Evolutionary conservation across 2,888 invertebrate species (phyloP).

Genomic region (Petrolisthes cinctipes): DNA sequence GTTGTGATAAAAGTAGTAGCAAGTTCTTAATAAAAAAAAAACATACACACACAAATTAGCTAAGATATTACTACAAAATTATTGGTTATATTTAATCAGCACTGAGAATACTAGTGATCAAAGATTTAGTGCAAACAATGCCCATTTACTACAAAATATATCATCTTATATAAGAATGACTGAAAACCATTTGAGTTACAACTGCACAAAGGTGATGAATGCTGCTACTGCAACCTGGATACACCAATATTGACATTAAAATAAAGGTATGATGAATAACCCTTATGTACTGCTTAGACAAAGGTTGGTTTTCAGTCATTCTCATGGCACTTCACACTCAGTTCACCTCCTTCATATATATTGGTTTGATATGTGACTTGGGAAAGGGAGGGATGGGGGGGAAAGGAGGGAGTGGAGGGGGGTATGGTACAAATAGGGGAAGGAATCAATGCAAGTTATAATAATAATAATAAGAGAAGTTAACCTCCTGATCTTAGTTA

Average conservation of each 20-base stretch:
- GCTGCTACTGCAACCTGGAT: not conserved
- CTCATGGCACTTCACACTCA: slow-evolving; percentile 35
- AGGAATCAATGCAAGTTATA: too few species aligned
- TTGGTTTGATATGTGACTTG: not conserved
- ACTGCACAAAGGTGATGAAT: too few species aligned
- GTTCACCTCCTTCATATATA: not conserved
- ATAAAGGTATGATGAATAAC: not conserved
- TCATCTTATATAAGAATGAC: slow-evolving; percentile 15
- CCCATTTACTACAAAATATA: slow-evolving; percentile 25
- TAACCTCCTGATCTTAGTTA: too few species aligned
- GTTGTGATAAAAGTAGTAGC: too few species aligned
- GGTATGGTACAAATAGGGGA: too few species aligned
- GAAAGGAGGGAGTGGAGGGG: not conserved
- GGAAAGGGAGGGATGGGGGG: not conserved
- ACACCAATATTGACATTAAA: not conserved
- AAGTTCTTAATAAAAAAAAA: too few species aligned
- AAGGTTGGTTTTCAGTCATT: slow-evolving; percentile 38
- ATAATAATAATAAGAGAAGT: too few species aligned
- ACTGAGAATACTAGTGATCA: not conserved
- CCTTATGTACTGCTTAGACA: not conserved
- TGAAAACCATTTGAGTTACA: slow-evolving; percentile 15
- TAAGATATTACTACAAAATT: too few species aligned
- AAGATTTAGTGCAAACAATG: slow-evolving; percentile 2
- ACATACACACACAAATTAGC: too few species aligned
- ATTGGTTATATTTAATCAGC: too few species aligned